Conservation (phyloP, 2,888 invertebrate genomes). For the Papilio protenor region DNA sequence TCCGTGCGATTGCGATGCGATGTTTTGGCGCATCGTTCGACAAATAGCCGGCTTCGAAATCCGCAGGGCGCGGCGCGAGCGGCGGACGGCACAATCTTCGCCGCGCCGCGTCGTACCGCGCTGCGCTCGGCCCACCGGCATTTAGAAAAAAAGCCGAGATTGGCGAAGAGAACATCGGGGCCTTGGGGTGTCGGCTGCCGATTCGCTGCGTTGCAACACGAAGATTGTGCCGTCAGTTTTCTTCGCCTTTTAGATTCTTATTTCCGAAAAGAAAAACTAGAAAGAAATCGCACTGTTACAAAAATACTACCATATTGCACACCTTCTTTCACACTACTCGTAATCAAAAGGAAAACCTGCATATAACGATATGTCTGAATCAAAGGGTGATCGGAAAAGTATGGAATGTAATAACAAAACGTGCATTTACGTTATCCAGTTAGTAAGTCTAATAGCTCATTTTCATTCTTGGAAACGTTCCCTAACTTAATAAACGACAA, state of each 20-base stretch:
- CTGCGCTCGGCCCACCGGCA: slow-evolving; percentile 59
- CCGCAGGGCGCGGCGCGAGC: slow-evolving; percentile 69
- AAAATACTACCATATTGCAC: slow-evolving; percentile 62
- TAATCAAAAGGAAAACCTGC: slow-evolving; percentile 36
- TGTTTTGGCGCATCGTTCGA: slow-evolving; percentile 83
- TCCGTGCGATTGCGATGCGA: slow-evolving; percentile 79
- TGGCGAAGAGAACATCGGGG: slow-evolving; percentile 72
- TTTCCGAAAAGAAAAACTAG: slow-evolving; percentile 72
- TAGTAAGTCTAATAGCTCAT: slow-evolving; percentile 81
- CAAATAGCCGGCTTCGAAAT: slow-evolving; percentile 77
- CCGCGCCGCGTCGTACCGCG: slow-evolving; percentile 64
- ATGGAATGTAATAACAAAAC: slow-evolving; percentile 52
- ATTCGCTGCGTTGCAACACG: slow-evolving; percentile 79
- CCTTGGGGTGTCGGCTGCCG: slow-evolving; percentile 75
- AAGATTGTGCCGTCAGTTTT: slow-evolving; percentile 80
- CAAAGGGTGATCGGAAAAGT: slow-evolving; percentile 55
- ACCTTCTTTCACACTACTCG: slow-evolving; percentile 40
- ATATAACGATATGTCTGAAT: slow-evolving; percentile 45
- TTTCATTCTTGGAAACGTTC: slow-evolving; percentile 82
- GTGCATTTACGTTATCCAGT: slow-evolving; percentile 74
- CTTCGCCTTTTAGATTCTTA: slow-evolving; percentile 80
- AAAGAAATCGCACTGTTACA: slow-evolving; percentile 73
- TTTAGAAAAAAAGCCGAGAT: slow-evolving; percentile 78
- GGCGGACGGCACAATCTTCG: slow-evolving; percentile 78
- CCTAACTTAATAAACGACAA: slow-evolving; percentile 82